Base-by-base conservation (phyloP, 2,888 invertebrate genomes). In the Allacma fusca region DNA sequence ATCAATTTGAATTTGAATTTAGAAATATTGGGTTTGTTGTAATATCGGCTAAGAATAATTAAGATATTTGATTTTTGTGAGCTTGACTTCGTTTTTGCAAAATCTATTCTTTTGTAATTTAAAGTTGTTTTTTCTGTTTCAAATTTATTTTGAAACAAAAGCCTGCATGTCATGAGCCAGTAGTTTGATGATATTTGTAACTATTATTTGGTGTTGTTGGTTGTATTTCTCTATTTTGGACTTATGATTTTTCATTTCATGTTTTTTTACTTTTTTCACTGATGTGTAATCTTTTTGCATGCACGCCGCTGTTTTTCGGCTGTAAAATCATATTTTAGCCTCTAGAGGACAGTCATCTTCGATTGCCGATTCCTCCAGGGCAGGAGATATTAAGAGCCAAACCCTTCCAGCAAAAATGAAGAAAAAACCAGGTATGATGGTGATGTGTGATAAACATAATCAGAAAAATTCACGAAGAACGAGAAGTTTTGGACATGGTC, bases 381-480 rank as follows among this genome's bases (percentile, higher is more conserved):
- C 64, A 23, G 40, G 57, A 28, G 57, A 67, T 75, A 16, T 28
- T 43, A 21, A 76, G 68, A 78, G 80, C 77, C 80, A 82, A 77
- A 82, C 82, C 65, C 80, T 82, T 67, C 82, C 82, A 72, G 82
- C 80, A 74, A 80, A 82, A 78, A 76, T 79, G 76, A 81, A 81
- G 81, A 82, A 80, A 79, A 81, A 82, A 81, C 81, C 81, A 82
- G 82, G 82, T 82, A 82, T 78, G 80, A 73, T 64, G 59, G 75
- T 69, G 71, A 77, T 74, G 73, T 77, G 78, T 75, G 67, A 13
- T 68, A 16, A 12, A 68, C 34, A 26, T 7, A 28, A 28, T 7
- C 21, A 9, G 9, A 28, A 28, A 50, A 50, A 9, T 19, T 34
- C 29, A 29, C 26, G 40, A 68, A 68, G 68, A 68, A 40, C 68